Evolutionary conservation across 92 coral and sea anemone genomes (phyloP), one percentile per base, ranked within the genome.

Genomic region (Hydrozoanthus gracilis): DNA sequence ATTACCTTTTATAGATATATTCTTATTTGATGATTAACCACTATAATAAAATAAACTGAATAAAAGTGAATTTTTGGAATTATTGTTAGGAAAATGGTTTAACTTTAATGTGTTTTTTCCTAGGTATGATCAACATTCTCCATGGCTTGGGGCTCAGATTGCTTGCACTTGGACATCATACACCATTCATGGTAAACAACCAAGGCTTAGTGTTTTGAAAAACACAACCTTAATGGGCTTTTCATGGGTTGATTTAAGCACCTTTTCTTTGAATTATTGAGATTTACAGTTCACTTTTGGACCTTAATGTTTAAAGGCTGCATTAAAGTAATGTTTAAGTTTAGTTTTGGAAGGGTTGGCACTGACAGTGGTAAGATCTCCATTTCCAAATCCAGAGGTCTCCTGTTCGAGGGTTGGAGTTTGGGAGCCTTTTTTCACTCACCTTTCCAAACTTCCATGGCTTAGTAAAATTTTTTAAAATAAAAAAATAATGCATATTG

Each of bases 81-180:
- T 62, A 7, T 11, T 6, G 3, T 62, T 62, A 6, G 15, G 5
- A 14, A 62, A 14, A 14, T 62, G 68, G 2, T 3, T 14, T 6
- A 62, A 62, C 68, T 62, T 20, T n/a, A 27, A 27, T 73, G 27
- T 50, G 45, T 58, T 8, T 16, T 44, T 62, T 77, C 56, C 11
- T 35, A 96, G 99, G 99, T 47, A 95, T 96, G 99, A 96, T 96
- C 44, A 96, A 96, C 84, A 90, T 95, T 18, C 86, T 96, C 15
- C 99, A 96, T 90, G 99, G 99, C 20, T 93, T 96, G 82, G 99
- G 99, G 10, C 90, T 96, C 12, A 89, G 99, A 44, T 94, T 96
- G 66, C 93, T 96, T 52, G 99, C 99, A 5, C 86, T 96, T 49
- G 99, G 99, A 14, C 98, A 96, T 83, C 99, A 96, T 71, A 93